Base-by-base conservation (phyloP, 2,113 vertebrate species). In the Tyto alba region DNA sequence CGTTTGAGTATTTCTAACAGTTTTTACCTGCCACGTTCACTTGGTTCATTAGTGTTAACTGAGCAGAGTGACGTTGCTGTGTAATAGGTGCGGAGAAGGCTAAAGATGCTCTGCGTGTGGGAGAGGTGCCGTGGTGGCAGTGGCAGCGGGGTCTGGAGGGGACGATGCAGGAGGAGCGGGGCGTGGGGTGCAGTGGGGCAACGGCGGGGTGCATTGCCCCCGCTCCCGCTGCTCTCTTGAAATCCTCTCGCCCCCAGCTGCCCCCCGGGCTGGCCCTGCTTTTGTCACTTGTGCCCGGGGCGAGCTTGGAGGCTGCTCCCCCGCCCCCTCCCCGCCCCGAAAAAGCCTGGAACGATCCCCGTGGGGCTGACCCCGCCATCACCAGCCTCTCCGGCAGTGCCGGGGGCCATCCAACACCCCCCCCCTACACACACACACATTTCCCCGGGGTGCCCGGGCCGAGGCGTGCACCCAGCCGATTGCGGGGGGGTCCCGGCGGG, bases 21-120 rank as follows among this genome's bases (percentile, higher is more conserved):
- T 6, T 71, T n/a, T 81, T 45, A 29, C 32, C 32, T 8, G 52
- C 43, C 16, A 5, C 11, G 1, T 30, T 63, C n/a, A 1, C 26
- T 4, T 38, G n/a, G 16, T 40, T 80, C 47, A 2, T 50, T 16
- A 23, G 43, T 3, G n/a, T 4, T 9, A 68, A 8, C 8, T 2
- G 9, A 30, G 48, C 45, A 2, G 21, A 38, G 52, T 9, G 53
- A 23, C 45, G 11, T 3, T 23, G 1, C 47, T 1, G 40, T 6
- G 34, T 3, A 15, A 16, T 3, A 38, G 60, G 22, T 6, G 8
- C 47, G 14, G 62, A 5, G 5, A 8, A 17, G 48, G 56, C 43
- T 45, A 5, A 23, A 3, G 81, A 20, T 7, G 47, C 64, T 57
- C 32, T 1, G 10, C 3, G 55, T 11, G 82, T 2, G 1, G 1